These are phyloP conservation scores for Sebastes oblongus DNA, from an alignment of 2,797 vertebrate species.

Conservation along the genomic window DNA sequence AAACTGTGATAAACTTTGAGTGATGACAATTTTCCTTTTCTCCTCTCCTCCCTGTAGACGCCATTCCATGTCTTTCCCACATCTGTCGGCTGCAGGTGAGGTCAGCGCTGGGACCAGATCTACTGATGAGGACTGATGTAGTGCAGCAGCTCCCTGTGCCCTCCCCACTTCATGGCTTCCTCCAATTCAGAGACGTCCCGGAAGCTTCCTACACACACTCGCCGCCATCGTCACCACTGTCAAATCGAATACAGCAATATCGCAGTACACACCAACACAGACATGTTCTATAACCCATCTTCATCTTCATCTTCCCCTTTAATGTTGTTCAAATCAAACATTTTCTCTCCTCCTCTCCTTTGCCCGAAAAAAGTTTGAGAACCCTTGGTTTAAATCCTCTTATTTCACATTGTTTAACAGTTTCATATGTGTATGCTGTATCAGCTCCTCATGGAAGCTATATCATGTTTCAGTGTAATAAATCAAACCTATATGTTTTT, in stretches of 20 bases:
- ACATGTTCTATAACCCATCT: constrained; percentile 30
- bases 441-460: not conserved
- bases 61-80: constrained; percentile 71
- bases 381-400: not conserved
- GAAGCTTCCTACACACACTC: not conserved
- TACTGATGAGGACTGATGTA: constrained; percentile 59
- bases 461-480: not conserved
- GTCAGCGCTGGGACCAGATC: constrained; percentile 61
- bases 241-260: not conserved
- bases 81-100: constrained; percentile 76
- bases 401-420: not conserved
- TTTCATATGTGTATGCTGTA: not conserved
- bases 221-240: not conserved
- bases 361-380: too few species aligned
- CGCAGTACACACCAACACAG: constrained; percentile 35
- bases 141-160: constrained; percentile 77
- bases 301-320: not conserved
- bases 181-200: constrained; percentile 72
- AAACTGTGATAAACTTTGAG: not conserved
- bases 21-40: not conserved
- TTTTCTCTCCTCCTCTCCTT: too few species aligned
- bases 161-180: constrained; percentile 61
- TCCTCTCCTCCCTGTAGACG: constrained; percentile 50
- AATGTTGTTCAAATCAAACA: not conserved
- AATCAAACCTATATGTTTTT: not conserved